A percentile compares a stretch with the other conserved stretches of the same genome.
Conservation (phyloP, 2,797 vertebrate genomes). For the Sebastes kiyomatsui region DNA sequence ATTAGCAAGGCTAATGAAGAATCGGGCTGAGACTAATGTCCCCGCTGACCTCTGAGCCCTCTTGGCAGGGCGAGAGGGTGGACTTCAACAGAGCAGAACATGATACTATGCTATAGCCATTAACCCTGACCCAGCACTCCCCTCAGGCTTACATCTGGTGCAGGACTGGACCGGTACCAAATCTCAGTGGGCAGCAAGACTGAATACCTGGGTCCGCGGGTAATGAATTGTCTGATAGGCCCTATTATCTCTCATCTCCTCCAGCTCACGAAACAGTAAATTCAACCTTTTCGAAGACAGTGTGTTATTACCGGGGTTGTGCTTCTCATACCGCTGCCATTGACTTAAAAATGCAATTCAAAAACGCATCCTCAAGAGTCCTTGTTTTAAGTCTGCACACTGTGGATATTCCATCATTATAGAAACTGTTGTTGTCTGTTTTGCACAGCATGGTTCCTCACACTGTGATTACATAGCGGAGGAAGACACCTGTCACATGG, state of each 20-base stretch:
- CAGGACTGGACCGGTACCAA: constrained; percentile 78
- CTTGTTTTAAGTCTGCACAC: constrained; percentile 49
- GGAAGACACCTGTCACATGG: constrained; percentile 69
- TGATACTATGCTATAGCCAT: constrained; percentile 70
- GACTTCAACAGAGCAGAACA: constrained; percentile 77
- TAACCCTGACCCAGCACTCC: constrained; percentile 77
- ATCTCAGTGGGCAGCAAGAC: constrained; percentile 76
- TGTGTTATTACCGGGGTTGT: constrained; percentile 36
- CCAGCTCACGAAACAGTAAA: constrained; percentile 30
- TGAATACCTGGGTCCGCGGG: constrained; percentile 59
- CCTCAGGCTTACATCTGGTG: constrained; percentile 74
- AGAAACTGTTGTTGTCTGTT: constrained; percentile 73
- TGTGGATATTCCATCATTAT: constrained; percentile 70
- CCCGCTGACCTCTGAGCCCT: constrained; percentile 68
- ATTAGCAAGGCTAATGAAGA: constrained; percentile 82
- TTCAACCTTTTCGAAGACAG: constrained; percentile 54
- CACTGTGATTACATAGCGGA: constrained; percentile 67
- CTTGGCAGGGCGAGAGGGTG: constrained; percentile 63
- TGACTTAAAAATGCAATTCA: constrained; percentile 58
- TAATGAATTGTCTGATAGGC: constrained; percentile 68
- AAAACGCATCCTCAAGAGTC: constrained; percentile 50
- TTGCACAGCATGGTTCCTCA: constrained; percentile 66
- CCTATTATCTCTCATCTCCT: constrained; percentile 58
- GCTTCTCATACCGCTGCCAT: constrained; percentile 26
- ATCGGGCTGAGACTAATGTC: constrained; percentile 73